Conservation (phyloP, 2,113 vertebrate species). For the Pelmatolapia mariae region DNA sequence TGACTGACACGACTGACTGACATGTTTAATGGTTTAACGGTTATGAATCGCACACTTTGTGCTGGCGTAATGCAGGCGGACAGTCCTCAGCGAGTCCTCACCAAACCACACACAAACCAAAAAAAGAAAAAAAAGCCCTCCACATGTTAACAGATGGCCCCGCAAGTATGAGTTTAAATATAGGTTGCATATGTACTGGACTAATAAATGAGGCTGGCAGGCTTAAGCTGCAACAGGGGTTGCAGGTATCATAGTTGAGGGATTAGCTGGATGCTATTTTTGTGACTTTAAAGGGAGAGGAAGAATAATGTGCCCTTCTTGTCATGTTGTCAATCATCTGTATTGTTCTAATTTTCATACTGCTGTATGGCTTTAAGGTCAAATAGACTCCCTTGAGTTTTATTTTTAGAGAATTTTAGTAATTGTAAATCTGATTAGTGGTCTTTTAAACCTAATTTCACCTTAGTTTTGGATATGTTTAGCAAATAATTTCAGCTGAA, state of each 20-base stretch:
- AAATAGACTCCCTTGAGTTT: neutral
- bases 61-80: neutral
- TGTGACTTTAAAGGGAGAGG: constrained; percentile 24
- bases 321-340: constrained; percentile 6
- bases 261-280: constrained; percentile 71
- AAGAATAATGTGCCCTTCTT: constrained; percentile 44
- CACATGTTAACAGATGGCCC: neutral
- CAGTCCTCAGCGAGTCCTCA: neutral
- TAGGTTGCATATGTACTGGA: constrained; percentile 37
- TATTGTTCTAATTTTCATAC: neutral
- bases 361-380: neutral
- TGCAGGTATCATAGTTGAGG: constrained; percentile 52
- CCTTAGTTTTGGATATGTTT: neutral
- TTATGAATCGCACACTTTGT: neutral
- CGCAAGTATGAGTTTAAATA: constrained; percentile 41
- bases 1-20: neutral
- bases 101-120: neutral
- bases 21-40: neutral
- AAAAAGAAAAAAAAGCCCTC: neutral
- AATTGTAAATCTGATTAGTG: neutral
- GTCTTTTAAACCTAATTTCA: neutral
- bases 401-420: neutral
- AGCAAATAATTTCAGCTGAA: neutral
- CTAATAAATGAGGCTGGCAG: constrained; percentile 22
- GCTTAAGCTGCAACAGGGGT: neutral